Base-by-base conservation (phyloP, 2,888 invertebrate species). In the Crepidodera aurea region DNA sequence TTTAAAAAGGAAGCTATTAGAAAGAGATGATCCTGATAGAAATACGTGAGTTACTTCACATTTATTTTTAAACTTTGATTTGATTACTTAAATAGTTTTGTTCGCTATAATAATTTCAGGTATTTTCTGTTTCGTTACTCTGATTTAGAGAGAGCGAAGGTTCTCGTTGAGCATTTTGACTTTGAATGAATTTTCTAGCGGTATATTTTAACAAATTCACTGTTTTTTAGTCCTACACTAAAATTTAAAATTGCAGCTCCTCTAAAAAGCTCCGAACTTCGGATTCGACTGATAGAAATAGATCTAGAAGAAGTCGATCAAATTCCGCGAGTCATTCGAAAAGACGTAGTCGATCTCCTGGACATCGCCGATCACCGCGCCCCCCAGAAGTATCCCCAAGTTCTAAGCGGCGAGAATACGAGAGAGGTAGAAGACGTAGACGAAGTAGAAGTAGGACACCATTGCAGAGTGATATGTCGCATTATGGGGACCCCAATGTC, bases 361-460 rank as follows among this genome's bases (percentile, higher is more conserved):
- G n/a, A n/a, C n/a, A n/a, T n/a, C n/a, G n/a, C n/a, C n/a, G n/a
- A n/a, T n/a, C n/a, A n/a, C n/a, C n/a, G n/a, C n/a, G n/a, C n/a
- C n/a, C n/a, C n/a, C n/a, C n/a, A n/a, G n/a, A n/a, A n/a, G n/a
- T n/a, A n/a, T n/a, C n/a, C n/a, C n/a, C n/a, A n/a, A n/a, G n/a
- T n/a, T n/a, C n/a, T n/a, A n/a, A n/a, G n/a, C n/a, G n/a, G n/a
- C n/a, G n/a, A n/a, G n/a, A n/a, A 2, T 57, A 58, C 19, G 39
- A 22, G n/a, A 46, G 32, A 12, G 46, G 37, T 8, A 37, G 51
- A 25, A 48, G 32, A 8, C 18, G 18, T 2, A 59, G 59, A 16
- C 51, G 62, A 32, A 62, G 62, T 1, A 32, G 53, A 34, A 67
- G 60, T n/a, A 27, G 58, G 32, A 51, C 60, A 8, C 53, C 58